phyloP scores from a whole-genome alignment of 2,797 vertebrate species.

The Apodemus agrarius region DNA sequence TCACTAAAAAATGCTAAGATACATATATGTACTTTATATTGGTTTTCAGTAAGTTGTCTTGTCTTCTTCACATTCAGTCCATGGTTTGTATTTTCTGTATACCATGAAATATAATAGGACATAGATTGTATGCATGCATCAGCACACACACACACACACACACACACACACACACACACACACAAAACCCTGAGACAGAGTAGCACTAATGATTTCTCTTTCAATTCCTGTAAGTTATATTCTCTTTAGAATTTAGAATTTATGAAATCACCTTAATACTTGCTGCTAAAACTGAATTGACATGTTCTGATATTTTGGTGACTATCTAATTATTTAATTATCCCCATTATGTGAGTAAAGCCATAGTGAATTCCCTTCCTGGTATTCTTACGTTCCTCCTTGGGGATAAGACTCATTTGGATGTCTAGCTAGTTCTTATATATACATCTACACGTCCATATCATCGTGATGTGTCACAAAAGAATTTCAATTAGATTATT shows the following conservation, averaged over 20 bases:
- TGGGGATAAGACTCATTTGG: conserved; percentile 73
- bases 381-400: conserved; percentile 39
- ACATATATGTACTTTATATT: neutral
- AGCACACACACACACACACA: neutral
- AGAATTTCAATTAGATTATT: conserved; percentile 75
- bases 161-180: neutral
- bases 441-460: neutral
- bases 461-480: conserved; percentile 57
- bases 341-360: conserved; percentile 75
- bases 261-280: conserved; percentile 56
- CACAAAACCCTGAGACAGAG: neutral
- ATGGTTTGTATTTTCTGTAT: conserved; percentile 23
- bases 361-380: conserved; percentile 68
- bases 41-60: neutral
- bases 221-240: conserved; percentile 39
- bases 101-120: neutral
- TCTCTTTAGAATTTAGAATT: conserved; percentile 70
- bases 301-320: conserved; percentile 71
- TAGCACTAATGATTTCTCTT: conserved; percentile 62
- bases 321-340: conserved; percentile 80
- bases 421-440: conserved; percentile 64
- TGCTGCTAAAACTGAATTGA: conserved; percentile 76
- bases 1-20: conserved; percentile 38
- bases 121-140: neutral
- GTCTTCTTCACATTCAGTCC: neutral